Evolutionary conservation across 2,888 invertebrate genomes (phyloP), one percentile per base, ranked within the genome.

Genomic region (Opisthograptis luteolata): DNA sequence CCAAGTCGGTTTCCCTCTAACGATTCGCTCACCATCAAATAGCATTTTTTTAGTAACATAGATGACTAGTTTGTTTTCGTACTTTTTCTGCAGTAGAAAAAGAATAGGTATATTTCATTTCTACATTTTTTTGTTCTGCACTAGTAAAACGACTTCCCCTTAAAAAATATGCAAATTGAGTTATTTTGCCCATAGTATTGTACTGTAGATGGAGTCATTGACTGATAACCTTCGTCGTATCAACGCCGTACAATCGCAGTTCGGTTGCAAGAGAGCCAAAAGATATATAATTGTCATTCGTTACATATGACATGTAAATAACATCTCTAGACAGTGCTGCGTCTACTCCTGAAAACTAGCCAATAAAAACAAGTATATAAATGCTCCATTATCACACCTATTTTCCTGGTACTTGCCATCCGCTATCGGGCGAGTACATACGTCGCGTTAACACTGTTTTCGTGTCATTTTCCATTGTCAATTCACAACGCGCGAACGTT

Each of bases 401-500:
- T 85, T 87, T 86, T 84, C 84, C 85, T 81, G 79, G 66, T 79
- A 66, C 66, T 68, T 66, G 62, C 61, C 68, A 68, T 60, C 60
- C 73, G 71, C 73, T 84, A 85, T 83, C 82, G 73, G 76, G 64
- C 60, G 71, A 49, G 66, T 68, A 68, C 68, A 60, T 68, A 68
- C 66, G 59, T 41, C 42, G 53, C 53, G 62, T 62, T 57, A 58
- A 65, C 41, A 46, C 63, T 73, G 70, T 81, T 80, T 80, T 77
- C 78, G 72, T 68, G 61, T 72, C 84, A 89, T 88, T 89, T 87
- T 86, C 87, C 86, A 79, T 64, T 73, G 79, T 76, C 70, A 79
- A 76, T 81, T 82, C 82, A 72, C 58, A 61, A 72, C 62, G 83
- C 61, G 68, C 85, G 84, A 72, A 85, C 88, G 88, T 68, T 70